A percentile compares a stretch with the other conserved stretches of the same genome.
Evolutionary conservation across 1,140 invertebrate species (phyloP).

Genomic region (Andrena cerasifolii): DNA sequence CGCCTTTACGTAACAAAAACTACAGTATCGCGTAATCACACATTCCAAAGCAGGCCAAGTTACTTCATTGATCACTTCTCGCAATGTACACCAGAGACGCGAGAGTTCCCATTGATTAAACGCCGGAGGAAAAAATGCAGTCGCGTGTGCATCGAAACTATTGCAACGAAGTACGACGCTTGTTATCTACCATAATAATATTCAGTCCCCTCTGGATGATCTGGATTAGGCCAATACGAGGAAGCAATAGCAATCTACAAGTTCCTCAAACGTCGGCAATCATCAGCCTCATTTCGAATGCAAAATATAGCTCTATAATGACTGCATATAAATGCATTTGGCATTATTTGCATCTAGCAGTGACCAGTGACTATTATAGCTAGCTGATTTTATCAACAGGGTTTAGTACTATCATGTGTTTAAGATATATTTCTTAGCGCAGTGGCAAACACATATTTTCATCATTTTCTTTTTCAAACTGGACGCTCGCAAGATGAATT

Average conservation of each 20-base stretch:
- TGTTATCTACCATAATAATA: conserved; percentile 33
- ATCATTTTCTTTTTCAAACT: neutral
- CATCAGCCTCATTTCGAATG: neutral
- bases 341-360: neutral
- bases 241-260: conserved; percentile 8
- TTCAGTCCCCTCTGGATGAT: neutral
- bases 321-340: neutral
- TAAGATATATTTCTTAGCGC: neutral
- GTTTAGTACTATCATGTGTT: neutral
- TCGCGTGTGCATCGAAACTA: neutral
- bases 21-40: conserved; percentile 1
- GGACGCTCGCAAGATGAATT: neutral
- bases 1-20: neutral
- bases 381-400: neutral
- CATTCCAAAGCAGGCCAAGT: conserved; percentile 31
- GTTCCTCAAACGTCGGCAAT: conserved; percentile 7
- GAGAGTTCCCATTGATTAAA: conserved; percentile 22
- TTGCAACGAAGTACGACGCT: neutral
- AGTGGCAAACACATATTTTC: neutral
- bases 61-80: conserved; percentile 34
- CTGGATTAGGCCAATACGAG: neutral
- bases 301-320: neutral
- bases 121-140: neutral
- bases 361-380: neutral
- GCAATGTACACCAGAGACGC: neutral